A percentile compares a stretch with the other conserved stretches of the same genome.
Conservation (phyloP, 2,113 vertebrate genomes). For the Podarcis muralis region DNA sequence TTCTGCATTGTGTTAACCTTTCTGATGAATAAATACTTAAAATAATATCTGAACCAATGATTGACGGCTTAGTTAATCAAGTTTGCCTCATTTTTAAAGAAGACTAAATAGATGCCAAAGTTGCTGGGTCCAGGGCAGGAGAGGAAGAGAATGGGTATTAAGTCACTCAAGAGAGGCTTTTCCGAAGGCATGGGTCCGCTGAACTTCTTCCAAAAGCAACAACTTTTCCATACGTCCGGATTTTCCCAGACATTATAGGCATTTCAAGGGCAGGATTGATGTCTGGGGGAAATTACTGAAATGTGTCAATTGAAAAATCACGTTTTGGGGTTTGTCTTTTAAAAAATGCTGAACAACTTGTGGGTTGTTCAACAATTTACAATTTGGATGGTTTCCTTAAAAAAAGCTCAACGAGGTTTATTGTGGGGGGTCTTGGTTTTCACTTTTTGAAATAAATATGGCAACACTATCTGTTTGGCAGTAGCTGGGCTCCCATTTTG, state of each 20-base stretch:
- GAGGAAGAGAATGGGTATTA: background rate
- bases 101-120: background rate
- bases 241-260: no score
- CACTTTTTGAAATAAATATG: no score
- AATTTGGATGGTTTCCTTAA: no score
- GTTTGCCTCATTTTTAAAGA: background rate
- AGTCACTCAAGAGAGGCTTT: background rate
- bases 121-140: background rate
- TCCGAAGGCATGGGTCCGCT: background rate
- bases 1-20: background rate
- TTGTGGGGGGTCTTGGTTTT: no score
- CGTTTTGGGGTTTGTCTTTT: no score
- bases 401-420: no score
- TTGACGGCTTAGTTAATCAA: background rate
- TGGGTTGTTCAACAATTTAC: no score
- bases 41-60: background rate
- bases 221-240: background rate
- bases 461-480: background rate
- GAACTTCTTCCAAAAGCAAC: background rate
- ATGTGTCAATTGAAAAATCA: no score
- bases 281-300: no score
- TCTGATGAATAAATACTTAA: background rate
- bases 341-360: no score
- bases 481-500: conserved; percentile 1
- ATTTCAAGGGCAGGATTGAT: no score